Evolutionary conservation across 2,888 invertebrate species (phyloP), one percentile per base, ranked within the genome.

Genomic region (Orthosia gothica): DNA sequence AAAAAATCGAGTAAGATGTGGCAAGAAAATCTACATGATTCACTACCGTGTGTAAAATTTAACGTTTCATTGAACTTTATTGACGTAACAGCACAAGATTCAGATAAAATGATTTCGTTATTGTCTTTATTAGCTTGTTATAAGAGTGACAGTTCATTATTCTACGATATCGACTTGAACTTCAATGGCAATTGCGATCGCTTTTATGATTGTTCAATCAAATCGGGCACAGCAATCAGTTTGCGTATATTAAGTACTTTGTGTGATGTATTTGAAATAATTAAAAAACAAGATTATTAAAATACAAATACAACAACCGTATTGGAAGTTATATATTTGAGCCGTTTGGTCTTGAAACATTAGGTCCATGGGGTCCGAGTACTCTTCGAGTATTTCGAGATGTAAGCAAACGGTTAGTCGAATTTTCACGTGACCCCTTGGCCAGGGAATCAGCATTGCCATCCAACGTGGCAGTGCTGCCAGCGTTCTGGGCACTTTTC

Each of bases 71-170:
- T 84, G 83, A 79, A 70, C 79, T 76, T 70, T 79, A 65, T 79
- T 67, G 67, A 68, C 55, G 63, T 65, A 70, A 79, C 59, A 82
- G 66, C 57, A 67, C 52, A 54, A 72, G 63, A 70, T 64, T 67
- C 59, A 69, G 69, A 84, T 76, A 74, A 52, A 76, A 82, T 67
- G 63, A 68, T 64, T 79, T 65, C 69, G 83, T 73, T 83, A 82
- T 79, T 83, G 76, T 75, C 67, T 79, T 74, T 83, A 83, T 79
- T 83, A 83, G 82, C 79, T 83, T 70, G 76, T 76, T 70, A 68
- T 68, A 74, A 67, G 61, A 83, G 70, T 84, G 82, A 84, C 83
- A 84, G 76, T 68, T 84, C 79, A 83, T 84, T 84, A 83, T 79
- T 79, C 47, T 72, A 70, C 70, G 66, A 74, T 79, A 71, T 59